phyloP scores from a whole-genome alignment of 2,113 vertebrate genomes.

The Trichechus manatus region DNA sequence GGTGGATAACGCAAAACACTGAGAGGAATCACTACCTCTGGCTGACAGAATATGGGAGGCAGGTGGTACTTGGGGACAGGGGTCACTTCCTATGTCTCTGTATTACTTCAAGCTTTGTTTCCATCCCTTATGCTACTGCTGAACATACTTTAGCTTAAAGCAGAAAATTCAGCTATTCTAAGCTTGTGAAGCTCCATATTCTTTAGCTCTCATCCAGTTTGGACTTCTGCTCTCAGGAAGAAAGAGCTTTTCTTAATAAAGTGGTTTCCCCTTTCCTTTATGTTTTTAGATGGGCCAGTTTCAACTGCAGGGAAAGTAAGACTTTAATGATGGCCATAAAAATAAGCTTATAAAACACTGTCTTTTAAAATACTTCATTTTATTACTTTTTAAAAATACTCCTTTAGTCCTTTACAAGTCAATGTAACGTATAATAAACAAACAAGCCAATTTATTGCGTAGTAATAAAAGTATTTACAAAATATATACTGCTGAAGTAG shows the following conservation, averaged over 20 bases:
- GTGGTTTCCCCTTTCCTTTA: neutral
- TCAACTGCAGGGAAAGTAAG: neutral
- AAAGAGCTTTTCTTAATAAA: neutral
- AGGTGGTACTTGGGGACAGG: neutral
- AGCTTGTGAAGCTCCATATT: neutral
- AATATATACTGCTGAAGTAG: neutral
- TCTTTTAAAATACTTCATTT: neutral
- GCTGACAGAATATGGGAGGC: neutral
- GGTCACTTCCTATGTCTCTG: neutral
- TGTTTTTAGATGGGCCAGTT: neutral
- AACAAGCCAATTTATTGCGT: neutral
- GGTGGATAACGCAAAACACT: neutral
- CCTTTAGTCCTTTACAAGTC: neutral
- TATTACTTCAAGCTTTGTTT: slow-evolving; percentile 7
- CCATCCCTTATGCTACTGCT: neutral
- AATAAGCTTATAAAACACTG: neutral
- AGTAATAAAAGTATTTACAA: neutral
- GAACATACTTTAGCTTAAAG: neutral
- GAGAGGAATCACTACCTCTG: neutral
- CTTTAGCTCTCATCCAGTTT: neutral
- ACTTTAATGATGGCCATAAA: neutral
- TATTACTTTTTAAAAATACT: neutral
- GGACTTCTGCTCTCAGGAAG: neutral
- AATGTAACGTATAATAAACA: neutral
- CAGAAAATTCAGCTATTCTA: neutral